These are phyloP conservation scores for Drosophila auraria DNA, from an alignment of 1,140 invertebrate species.

Conservation along the genomic window DNA sequence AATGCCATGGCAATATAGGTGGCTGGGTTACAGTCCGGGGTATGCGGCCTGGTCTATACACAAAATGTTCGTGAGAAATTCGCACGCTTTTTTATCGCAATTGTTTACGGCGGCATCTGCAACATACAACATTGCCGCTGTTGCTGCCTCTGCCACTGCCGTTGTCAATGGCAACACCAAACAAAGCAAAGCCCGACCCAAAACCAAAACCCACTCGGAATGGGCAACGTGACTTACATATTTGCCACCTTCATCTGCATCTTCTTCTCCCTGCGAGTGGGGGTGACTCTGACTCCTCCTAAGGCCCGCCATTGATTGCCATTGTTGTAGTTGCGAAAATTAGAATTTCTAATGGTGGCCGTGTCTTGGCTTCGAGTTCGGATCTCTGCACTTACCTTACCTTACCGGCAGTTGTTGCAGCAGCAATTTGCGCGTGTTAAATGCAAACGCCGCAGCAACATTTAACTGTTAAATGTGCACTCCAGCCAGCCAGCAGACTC, in stretches of 20 bases:
- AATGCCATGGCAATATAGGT: conserved; percentile 46
- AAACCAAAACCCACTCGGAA: conserved; percentile 49
- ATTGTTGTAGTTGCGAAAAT: conserved; percentile 61
- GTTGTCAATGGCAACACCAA: conserved; percentile 80
- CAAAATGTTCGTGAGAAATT: conserved; percentile 81
- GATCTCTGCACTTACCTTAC: conserved; percentile 23
- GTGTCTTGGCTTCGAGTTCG: conserved; percentile 52
- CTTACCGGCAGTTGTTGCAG: conserved; percentile 54
- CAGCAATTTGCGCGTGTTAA: conserved; percentile 81
- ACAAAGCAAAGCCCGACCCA: conserved; percentile 72
- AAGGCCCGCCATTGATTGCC: conserved; percentile 51
- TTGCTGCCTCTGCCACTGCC: conserved; percentile 33
- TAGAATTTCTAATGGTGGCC: conserved; percentile 79
- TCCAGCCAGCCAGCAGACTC: conserved; percentile 10
- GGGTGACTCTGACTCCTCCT: conserved; percentile 63
- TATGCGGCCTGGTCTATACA: conserved; percentile 38
- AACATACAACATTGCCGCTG: conserved; percentile 57
- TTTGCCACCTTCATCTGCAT: conserved; percentile 76
- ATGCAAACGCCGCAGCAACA: conserved; percentile 76
- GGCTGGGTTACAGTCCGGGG: conserved; percentile 51
- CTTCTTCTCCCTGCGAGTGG: conserved; percentile 55
- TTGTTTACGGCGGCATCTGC: conserved; percentile 82
- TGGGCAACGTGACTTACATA: conserved; percentile 80
- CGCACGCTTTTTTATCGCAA: conserved; percentile 83
- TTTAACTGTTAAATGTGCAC: conserved; percentile 74